A percentile compares a stretch with the other conserved stretches of the same genome.
Evolutionary conservation across 2,113 vertebrate species (phyloP).

Genomic region (Pseudorasbora parva): DNA sequence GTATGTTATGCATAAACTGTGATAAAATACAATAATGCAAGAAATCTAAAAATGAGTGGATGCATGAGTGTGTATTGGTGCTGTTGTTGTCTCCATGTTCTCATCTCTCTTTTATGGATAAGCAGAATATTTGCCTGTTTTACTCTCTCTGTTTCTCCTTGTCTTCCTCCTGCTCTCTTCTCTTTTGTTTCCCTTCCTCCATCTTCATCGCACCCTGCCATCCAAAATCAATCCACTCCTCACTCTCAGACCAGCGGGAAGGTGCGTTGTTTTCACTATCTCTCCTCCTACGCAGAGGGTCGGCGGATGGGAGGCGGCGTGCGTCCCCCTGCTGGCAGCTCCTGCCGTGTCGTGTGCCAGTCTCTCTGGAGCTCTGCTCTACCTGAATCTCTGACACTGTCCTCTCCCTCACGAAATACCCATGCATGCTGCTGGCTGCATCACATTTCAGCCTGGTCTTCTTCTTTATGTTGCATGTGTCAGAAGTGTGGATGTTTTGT

Average conservation of each 20-base stretch:
- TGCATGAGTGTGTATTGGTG: constrained; percentile 56
- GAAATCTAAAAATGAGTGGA: constrained; percentile 42
- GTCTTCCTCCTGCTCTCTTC: constrained; percentile 82
- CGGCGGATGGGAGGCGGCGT: constrained; percentile 80
- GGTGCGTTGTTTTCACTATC: constrained; percentile 94
- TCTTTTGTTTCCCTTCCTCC: constrained; percentile 85
- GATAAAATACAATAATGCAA: constrained; percentile 5
- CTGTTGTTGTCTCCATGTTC: constrained; percentile 55
- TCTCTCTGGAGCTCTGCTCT: constrained; percentile 40
- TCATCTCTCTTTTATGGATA: constrained; percentile 82
- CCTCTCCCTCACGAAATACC: constrained; percentile 26
- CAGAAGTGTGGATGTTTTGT: background rate
- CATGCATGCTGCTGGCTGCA: constrained; percentile 28
- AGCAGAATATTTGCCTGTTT: constrained; percentile 96
- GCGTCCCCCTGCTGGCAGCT: constrained; percentile 25
- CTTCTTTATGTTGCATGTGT: constrained; percentile 18
- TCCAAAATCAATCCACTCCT: constrained; percentile 88
- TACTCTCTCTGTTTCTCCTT: constrained; percentile 98
- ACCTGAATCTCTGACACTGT: constrained; percentile 50
- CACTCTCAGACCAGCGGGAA: constrained; percentile 99
- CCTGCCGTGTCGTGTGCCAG: background rate
- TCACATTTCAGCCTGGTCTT: background rate
- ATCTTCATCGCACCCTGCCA: constrained; percentile 94
- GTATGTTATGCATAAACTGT: background rate
- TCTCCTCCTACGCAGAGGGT: constrained; percentile 67